Base-by-base conservation (phyloP, 92 coral and sea anemone genomes). In the Porites divaricata region DNA sequence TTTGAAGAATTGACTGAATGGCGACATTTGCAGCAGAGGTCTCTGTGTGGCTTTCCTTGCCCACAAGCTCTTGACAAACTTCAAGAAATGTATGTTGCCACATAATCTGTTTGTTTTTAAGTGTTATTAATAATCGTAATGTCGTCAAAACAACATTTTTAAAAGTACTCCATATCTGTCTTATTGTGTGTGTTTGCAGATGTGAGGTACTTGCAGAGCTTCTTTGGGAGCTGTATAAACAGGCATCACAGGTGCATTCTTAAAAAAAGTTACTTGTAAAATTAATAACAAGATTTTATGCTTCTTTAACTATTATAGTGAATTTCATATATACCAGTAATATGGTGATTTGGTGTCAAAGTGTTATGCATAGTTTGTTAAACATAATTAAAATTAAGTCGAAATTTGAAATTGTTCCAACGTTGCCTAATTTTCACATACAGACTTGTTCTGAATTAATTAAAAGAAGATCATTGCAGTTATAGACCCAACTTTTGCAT, bases 151-250 rank as follows among this genome's bases (percentile, higher is more conserved):
- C 45, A 35, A 35, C 45, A 35, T 35, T 35, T 35, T 35, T 35
- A 4, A 35, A 35, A 35, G 45, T 35, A 4, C 15, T 53, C 57
- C 17, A 10, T 19, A 12, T 57, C 11, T 48, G 10, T 16, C 57
- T 13, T 56, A 7, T 23, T 56, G 14, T 72, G 69, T 63, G 62
- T 21, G 75, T 80, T 75, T 25, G 72, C 58, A 96, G 99, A 53
- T 94, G 96, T 79, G 99, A 96, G 75, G 35, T 83, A 19, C 91
- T 86, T 10, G 93, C 96, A 13, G 99, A 96, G 71, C 74, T 94
- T 22, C 93, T 94, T 41, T 96, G 99, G 93, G 89, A 92, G 52
- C 83, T 95, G 13, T 92, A 87, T 88, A 95, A 95, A 56, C 96
- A 93, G 61, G 91, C 92, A 19, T 85, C 86, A 67, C 98, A 96